Percentiles rank a stretch among this genome's conserved stretches.
phyloP scores from a whole-genome alignment of 2,797 vertebrate genomes.

The Acrocephalus scirpaceus region DNA sequence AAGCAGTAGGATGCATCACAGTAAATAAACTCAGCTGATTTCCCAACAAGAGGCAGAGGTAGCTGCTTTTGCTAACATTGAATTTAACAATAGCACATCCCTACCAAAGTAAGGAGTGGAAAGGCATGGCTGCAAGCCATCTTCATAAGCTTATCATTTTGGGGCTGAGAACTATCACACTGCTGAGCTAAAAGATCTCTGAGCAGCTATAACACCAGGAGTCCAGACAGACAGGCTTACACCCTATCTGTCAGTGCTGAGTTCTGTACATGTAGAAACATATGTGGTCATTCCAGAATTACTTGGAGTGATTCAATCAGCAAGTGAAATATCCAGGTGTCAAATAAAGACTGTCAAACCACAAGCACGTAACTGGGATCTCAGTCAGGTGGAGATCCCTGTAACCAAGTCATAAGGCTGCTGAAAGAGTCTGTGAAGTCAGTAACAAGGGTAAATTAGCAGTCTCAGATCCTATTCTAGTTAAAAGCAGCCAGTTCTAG shows the following conservation, averaged over 20 bases:
- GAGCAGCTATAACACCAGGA: background rate
- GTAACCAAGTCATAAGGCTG: conserved; percentile 14
- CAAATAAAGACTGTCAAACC: background rate
- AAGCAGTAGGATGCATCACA: background rate
- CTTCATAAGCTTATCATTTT: background rate
- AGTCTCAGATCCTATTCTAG: conserved; percentile 18
- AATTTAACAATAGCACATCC: background rate
- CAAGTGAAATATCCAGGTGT: background rate
- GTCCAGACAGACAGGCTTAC: background rate
- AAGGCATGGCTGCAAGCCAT: rapidly evolving
- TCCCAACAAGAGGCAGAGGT: background rate
- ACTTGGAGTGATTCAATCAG: background rate
- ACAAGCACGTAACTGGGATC: background rate
- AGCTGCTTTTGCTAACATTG: background rate
- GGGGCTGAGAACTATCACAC: background rate
- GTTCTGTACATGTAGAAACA: background rate
- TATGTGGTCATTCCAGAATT: background rate
- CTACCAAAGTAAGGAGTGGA: background rate
- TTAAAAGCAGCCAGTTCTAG: conserved; percentile 27
- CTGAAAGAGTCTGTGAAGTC: conserved; percentile 8
- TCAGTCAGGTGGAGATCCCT: background rate
- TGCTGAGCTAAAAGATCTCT: background rate
- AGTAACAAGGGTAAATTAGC: conserved; percentile 30
- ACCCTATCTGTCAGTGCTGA: background rate
- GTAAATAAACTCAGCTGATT: background rate